phyloP scores from a whole-genome alignment of 64 coral and sea anemone genomes.

The Hydrozoanthus tunicans region DNA sequence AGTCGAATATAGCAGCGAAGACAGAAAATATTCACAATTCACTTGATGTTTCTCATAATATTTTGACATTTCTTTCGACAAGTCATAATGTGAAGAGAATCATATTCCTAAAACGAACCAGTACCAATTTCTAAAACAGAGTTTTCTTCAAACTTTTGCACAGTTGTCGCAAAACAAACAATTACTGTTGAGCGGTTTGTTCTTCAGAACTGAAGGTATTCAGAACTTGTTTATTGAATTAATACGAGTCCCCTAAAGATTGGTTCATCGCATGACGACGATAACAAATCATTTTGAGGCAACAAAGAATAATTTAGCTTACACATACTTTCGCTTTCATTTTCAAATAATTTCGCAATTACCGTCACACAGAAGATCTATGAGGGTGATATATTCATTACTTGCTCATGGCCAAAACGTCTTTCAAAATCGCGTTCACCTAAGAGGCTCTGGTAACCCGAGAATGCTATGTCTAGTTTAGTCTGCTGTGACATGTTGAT shows the following conservation, averaged over 20 bases:
- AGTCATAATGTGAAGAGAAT: background rate
- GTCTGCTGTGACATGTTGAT: conserved; percentile 1
- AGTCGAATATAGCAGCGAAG: background rate
- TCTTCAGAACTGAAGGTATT: too few relatives aligned
- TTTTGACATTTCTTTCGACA: conserved; percentile 39
- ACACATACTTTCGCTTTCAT: too few relatives aligned
- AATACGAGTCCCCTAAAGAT: too few relatives aligned
- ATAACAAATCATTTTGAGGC: too few relatives aligned
- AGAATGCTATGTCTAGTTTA: background rate
- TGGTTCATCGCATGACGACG: too few relatives aligned
- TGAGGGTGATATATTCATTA: too few relatives aligned
- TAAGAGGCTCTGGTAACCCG: background rate
- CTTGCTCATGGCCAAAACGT: background rate
- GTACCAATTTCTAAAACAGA: background rate
- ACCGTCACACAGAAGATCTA: too few relatives aligned
- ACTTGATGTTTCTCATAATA: background rate
- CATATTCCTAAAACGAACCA: too few relatives aligned
- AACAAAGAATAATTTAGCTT: too few relatives aligned
- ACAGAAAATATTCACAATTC: background rate
- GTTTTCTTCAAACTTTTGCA: background rate
- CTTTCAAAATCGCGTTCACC: background rate
- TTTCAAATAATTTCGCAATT: too few relatives aligned
- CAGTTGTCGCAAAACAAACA: background rate
- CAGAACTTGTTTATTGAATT: too few relatives aligned
- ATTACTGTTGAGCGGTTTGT: too few relatives aligned